These are phyloP conservation scores for Anastrepha obliqua DNA, from an alignment of 1,140 invertebrate genomes.

Conservation along the genomic window DNA sequence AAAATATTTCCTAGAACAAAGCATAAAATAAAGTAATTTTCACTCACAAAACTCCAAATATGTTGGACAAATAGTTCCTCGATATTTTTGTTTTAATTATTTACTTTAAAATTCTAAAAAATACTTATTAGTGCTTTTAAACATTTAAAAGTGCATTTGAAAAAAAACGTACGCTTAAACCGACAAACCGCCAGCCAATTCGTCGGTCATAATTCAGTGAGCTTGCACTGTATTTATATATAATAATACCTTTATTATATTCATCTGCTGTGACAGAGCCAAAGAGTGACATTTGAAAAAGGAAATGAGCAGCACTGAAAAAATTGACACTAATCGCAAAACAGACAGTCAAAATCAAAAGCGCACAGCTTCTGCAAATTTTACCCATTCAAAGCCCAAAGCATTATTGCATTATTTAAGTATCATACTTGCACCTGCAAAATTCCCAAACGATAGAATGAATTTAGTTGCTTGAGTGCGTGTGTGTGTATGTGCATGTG, in stretches of 20 bases:
- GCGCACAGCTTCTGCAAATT: background rate
- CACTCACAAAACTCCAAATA: too few relatives aligned
- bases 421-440: slow-evolving; percentile 43
- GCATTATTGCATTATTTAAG: slow-evolving; percentile 8
- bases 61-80: too few relatives aligned
- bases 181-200: too few relatives aligned
- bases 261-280: background rate
- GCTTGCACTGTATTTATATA: too few relatives aligned
- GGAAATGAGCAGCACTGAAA: background rate
- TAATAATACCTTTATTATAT: background rate
- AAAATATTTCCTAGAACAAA: too few relatives aligned
- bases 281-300: background rate
- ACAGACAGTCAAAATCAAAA: slow-evolving; percentile 11
- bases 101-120: too few relatives aligned
- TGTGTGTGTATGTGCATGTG: background rate
- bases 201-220: too few relatives aligned
- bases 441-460: slow-evolving; percentile 21
- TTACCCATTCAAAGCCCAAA: background rate
- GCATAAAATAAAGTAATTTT: too few relatives aligned
- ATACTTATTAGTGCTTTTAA: too few relatives aligned
- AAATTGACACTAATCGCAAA: slow-evolving; percentile 43
- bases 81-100: too few relatives aligned
- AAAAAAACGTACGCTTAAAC: too few relatives aligned
- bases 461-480: background rate
- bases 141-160: too few relatives aligned